Percentiles rank a stretch among this genome's conserved stretches.
phyloP scores from a whole-genome alignment of 2,888 invertebrate species.

The Chelonus formosanus region DNA sequence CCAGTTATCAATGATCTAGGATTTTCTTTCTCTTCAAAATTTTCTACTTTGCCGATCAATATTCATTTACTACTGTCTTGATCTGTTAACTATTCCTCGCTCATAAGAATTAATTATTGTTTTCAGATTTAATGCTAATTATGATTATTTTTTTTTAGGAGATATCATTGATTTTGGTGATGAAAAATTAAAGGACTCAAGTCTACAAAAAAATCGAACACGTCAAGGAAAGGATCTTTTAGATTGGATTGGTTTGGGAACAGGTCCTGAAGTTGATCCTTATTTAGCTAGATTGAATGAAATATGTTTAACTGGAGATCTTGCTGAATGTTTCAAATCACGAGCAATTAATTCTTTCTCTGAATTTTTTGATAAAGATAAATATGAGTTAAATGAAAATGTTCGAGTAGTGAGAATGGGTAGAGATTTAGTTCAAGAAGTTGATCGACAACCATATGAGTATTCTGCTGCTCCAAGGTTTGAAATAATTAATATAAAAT shows the following conservation, averaged over 20 bases:
- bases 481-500: too few relatives aligned
- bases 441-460: conserved; percentile 78
- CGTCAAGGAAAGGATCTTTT: conserved; percentile 76
- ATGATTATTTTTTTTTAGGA: conserved; percentile 32
- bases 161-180: conserved; percentile 33
- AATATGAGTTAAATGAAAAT: conserved; percentile 71
- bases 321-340: conserved; percentile 88
- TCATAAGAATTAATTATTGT: too few relatives aligned
- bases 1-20: neutral
- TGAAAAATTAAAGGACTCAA: conserved; percentile 25
- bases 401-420: conserved; percentile 77
- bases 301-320: conserved; percentile 79
- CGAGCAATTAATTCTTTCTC: conserved; percentile 79
- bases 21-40: neutral
- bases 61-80: too few relatives aligned
- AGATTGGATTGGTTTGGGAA: conserved; percentile 83
- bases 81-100: too few relatives aligned
- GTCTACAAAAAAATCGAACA: conserved; percentile 56
- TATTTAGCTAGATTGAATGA: conserved; percentile 79
- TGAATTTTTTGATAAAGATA: conserved; percentile 77
- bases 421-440: conserved; percentile 74
- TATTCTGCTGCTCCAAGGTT: conserved; percentile 73
- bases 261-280: conserved; percentile 77
- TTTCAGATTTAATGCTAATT: neutral
- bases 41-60: too few relatives aligned